Evolutionary conservation across 2,797 vertebrate genomes (phyloP).

Genomic region (Heliangelus exortis): DNA sequence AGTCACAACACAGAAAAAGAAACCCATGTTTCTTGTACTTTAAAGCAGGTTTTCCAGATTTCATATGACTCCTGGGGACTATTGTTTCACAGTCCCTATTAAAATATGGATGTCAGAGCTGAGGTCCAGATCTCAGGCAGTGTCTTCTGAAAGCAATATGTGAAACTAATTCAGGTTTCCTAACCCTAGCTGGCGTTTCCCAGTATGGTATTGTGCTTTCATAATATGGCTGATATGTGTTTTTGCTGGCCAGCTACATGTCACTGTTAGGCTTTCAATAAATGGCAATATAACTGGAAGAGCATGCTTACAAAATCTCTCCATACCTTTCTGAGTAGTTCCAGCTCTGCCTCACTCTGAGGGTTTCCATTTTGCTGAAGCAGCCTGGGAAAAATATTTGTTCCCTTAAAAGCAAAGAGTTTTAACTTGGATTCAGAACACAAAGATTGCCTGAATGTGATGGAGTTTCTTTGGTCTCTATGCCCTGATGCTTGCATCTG

Average conservation of each 20-base stretch:
- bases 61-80: background rate
- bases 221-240: background rate
- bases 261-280: background rate
- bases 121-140: background rate
- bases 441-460: background rate
- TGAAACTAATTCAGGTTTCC: background rate
- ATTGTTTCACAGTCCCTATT: background rate
- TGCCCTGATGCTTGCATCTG: background rate
- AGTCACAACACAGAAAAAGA: background rate
- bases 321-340: background rate
- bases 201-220: background rate
- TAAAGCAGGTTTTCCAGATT: background rate
- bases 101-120: background rate
- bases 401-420: background rate
- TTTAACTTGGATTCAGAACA: background rate
- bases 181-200: background rate
- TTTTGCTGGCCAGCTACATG: background rate
- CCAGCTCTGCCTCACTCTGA: background rate
- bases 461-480: background rate
- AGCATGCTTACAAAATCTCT: constrained; percentile 8
- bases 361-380: constrained; percentile 24
- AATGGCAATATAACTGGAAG: background rate
- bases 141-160: background rate
- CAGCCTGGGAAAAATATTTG: background rate
- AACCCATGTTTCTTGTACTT: background rate